phyloP scores from a whole-genome alignment of 2,888 invertebrate genomes.

The Brachyptera risi region DNA sequence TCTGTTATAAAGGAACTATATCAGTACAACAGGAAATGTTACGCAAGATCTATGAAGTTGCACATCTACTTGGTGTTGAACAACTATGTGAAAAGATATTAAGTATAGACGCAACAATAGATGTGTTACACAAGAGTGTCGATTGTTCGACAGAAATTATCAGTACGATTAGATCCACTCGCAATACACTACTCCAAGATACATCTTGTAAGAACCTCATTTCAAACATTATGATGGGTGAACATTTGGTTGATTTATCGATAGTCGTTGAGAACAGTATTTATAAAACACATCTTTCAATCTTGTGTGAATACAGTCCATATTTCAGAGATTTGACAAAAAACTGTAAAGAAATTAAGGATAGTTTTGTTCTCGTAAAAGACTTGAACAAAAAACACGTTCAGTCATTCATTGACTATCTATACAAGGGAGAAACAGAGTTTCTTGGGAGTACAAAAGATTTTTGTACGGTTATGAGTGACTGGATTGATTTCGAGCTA shows the following conservation, averaged over 20 bases:
- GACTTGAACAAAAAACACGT: conserved; percentile 14
- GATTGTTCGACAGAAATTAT: background rate
- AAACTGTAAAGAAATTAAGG: conserved; percentile 20
- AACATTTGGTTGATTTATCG: conserved; percentile 28
- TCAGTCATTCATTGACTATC: conserved; percentile 27
- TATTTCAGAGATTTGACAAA: conserved; percentile 26
- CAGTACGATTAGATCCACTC: conserved; percentile 8
- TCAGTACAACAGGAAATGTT: conserved; percentile 9
- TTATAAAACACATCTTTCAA: conserved; percentile 27
- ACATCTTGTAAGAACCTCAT: conserved; percentile 11
- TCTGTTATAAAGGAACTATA: conserved; percentile 29
- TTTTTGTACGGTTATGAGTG: conserved; percentile 26
- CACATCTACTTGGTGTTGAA: conserved; percentile 27
- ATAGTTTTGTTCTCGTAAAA: conserved; percentile 24
- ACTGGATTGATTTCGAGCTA: conserved; percentile 30
- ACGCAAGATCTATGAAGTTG: conserved; percentile 19
- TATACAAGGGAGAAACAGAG: conserved; percentile 29
- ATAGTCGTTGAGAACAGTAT: conserved; percentile 20
- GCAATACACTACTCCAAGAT: background rate
- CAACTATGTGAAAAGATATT: conserved; percentile 22
- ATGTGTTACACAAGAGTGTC: background rate
- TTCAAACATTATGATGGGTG: conserved; percentile 20
- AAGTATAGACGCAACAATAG: background rate
- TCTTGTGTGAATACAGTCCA: conserved; percentile 28
- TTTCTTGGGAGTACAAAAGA: conserved; percentile 26